These are phyloP conservation scores for Spondyliosoma cantharus DNA, from an alignment of 2,797 vertebrate species.

Conservation along the genomic window DNA sequence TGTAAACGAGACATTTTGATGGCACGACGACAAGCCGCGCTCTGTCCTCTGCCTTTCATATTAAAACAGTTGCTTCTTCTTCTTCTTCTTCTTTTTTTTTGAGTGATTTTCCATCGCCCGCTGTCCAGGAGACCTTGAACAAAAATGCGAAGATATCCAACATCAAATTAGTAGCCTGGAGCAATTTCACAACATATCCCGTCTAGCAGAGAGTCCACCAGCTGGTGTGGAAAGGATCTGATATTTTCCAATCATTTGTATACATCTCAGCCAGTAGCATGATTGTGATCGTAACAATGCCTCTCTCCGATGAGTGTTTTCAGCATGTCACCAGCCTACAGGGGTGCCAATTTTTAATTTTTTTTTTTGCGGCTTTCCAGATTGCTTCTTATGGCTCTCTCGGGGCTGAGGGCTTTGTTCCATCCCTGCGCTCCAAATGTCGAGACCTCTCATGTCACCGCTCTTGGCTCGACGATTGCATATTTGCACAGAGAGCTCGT, in stretches of 20 bases:
- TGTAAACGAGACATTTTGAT: conserved; percentile 54
- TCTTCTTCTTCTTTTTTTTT: background rate
- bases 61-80: background rate
- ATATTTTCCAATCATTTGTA: conserved; percentile 47
- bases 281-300: conserved; percentile 61
- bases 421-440: conserved; percentile 58
- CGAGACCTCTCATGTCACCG: conserved; percentile 64
- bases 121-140: conserved; percentile 9
- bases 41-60: conserved; percentile 28
- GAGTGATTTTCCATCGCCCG: conserved; percentile 5
- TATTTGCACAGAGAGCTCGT: conserved; percentile 62
- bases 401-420: conserved; percentile 63
- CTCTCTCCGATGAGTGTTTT: conserved; percentile 43
- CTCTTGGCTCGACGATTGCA: conserved; percentile 67
- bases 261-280: conserved; percentile 33
- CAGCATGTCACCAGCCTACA: conserved; percentile 41
- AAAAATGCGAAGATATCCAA: conserved; percentile 31
- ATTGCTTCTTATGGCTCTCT: conserved; percentile 51
- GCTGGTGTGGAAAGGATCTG: conserved; percentile 37
- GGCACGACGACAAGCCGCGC: conserved; percentile 27
- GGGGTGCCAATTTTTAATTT: conserved; percentile 44
- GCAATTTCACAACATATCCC: conserved; percentile 17
- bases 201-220: conserved; percentile 33
- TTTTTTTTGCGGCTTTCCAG: conserved; percentile 45
- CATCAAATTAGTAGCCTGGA: conserved; percentile 28